A percentile compares a stretch with the other conserved stretches of the same genome.
These are phyloP conservation scores for Spatula clypeata DNA, from an alignment of 2,797 vertebrate genomes.

Conservation along the genomic window DNA sequence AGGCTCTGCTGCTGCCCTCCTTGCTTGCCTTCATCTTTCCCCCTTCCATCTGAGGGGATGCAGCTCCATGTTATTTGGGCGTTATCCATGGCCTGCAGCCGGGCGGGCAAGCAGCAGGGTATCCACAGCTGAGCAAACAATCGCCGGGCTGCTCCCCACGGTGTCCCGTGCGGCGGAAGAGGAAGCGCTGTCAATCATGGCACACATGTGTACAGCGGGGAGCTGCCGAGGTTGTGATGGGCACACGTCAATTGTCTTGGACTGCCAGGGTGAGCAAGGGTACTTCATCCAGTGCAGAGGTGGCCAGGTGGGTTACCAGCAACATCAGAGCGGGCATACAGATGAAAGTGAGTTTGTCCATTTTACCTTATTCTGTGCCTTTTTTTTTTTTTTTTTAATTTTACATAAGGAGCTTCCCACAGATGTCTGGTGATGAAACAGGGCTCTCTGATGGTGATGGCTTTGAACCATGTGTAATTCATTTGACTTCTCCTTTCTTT, in stretches of 20 bases:
- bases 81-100: neutral
- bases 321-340: neutral
- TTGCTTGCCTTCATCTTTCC: neutral
- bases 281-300: neutral
- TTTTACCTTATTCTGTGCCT: neutral
- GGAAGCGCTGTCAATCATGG: slow-evolving; percentile 76
- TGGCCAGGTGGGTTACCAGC: neutral
- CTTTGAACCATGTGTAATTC: neutral
- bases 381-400: neutral
- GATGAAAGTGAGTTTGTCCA: rapidly evolving
- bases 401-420: neutral
- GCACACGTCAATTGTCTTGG: slow-evolving; percentile 42
- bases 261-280: neutral
- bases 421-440: neutral
- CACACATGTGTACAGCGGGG: neutral
- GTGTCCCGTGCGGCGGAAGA: neutral
- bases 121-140: slow-evolving; percentile 85
- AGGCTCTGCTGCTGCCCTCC: slow-evolving; percentile 14
- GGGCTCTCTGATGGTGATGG: neutral
- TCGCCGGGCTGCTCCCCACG: neutral
- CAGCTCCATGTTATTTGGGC: neutral
- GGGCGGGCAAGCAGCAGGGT: neutral
- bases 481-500: slow-evolving; percentile 5
- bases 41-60: neutral
- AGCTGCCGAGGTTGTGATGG: slow-evolving; percentile 32